These are phyloP conservation scores for Lasioglossum morio DNA, from an alignment of 2,888 invertebrate species.

Conservation along the genomic window DNA sequence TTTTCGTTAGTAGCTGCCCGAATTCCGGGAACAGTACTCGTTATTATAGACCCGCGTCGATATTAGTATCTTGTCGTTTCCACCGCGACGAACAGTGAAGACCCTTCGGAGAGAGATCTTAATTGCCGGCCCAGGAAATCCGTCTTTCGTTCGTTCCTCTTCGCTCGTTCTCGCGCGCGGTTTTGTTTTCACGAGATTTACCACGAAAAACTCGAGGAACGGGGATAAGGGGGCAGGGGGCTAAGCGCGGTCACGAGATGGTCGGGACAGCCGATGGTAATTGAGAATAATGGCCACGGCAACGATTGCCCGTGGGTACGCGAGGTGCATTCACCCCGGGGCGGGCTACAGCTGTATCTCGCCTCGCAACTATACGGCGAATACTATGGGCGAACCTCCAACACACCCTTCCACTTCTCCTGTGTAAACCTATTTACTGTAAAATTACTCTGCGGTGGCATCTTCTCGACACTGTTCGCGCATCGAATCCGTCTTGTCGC, in stretches of 20 bases:
- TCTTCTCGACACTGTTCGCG: slow-evolving; percentile 69
- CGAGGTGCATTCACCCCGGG: slow-evolving; percentile 41
- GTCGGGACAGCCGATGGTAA: slow-evolving; percentile 71
- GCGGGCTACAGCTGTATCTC: slow-evolving; percentile 54
- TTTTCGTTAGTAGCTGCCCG: slow-evolving; percentile 52
- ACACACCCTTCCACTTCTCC: slow-evolving; percentile 16
- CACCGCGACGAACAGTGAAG: slow-evolving; percentile 2
- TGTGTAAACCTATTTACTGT: slow-evolving; percentile 75
- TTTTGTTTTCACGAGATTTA: slow-evolving; percentile 23
- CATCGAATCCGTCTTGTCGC: slow-evolving; percentile 66
- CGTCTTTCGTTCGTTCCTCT: background rate
- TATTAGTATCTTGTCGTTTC: slow-evolving; percentile 71
- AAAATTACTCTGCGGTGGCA: slow-evolving; percentile 74
- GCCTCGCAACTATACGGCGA: slow-evolving; percentile 69
- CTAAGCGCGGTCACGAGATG: slow-evolving; percentile 57
- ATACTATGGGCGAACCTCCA: background rate
- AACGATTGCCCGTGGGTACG: slow-evolving; percentile 38
- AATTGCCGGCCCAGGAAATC: background rate
- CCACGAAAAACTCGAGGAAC: slow-evolving; percentile 32
- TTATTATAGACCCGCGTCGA: slow-evolving; percentile 64
- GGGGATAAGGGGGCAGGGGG: background rate
- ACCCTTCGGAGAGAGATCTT: slow-evolving; percentile 4
- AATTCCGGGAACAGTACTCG: slow-evolving; percentile 75
- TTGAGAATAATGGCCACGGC: slow-evolving; percentile 72
- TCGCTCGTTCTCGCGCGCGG: background rate